A percentile compares a stretch with the other conserved stretches of the same genome.
Evolutionary conservation across 2,888 invertebrate genomes (phyloP).

Genomic region (Cyclophora albipunctata): DNA sequence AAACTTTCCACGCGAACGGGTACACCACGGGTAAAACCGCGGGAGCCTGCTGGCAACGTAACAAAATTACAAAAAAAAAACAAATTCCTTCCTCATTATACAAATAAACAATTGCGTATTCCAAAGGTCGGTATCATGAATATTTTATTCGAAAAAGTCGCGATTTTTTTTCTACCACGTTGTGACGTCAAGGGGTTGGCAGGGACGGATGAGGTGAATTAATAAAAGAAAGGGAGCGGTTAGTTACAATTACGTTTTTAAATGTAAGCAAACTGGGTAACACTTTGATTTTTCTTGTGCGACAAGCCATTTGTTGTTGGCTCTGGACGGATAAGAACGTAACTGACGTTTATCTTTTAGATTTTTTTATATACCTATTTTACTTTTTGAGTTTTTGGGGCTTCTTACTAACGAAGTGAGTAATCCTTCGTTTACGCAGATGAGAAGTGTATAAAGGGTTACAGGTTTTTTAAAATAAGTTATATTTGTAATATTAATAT

Average conservation of each 20-base stretch:
- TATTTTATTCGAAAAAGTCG: constrained; percentile 48
- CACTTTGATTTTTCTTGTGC: constrained; percentile 70
- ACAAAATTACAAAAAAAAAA: no score
- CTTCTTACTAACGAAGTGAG: background rate
- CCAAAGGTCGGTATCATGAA: constrained; percentile 47
- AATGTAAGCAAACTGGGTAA: constrained; percentile 68
- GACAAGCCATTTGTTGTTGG: constrained; percentile 64
- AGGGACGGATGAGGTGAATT: constrained; percentile 69
- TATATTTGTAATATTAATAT: background rate
- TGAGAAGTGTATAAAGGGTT: background rate
- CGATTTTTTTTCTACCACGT: constrained; percentile 41
- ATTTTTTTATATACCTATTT: background rate
- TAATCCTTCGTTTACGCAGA: background rate
- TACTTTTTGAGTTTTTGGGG: no score
- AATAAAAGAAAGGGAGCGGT: constrained; percentile 69
- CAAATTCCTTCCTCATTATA: constrained; percentile 9
- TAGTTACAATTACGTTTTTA: constrained; percentile 75
- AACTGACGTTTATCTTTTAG: constrained; percentile 15
- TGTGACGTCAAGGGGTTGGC: constrained; percentile 46
- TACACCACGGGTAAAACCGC: no score
- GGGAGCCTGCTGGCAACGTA: no score
- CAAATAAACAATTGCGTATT: constrained; percentile 33
- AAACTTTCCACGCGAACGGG: no score
- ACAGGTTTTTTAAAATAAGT: background rate
- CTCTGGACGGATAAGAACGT: constrained; percentile 22